Base-by-base conservation (phyloP, 1,140 invertebrate species). In the Polyergus mexicanus region DNA sequence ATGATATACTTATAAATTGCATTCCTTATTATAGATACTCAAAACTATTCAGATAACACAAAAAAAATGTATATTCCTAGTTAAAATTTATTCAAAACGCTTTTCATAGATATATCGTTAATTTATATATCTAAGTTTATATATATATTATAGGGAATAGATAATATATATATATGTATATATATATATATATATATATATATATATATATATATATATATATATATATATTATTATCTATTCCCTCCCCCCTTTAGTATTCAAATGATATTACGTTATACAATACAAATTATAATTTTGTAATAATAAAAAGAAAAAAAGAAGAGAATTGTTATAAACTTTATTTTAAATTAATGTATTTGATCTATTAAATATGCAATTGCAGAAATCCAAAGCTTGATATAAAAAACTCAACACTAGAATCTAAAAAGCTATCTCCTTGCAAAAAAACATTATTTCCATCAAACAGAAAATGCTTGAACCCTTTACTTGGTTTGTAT, bases 391-490 rank as follows among this genome's bases (percentile, higher is more conserved):
- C 94, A 94, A 88, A 91, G 94, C 90, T 89, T 93, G 66, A 92
- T 72, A 84, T 89, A 92, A 85, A 93, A 93, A 93, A 62, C 91
- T 84, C 84, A 84, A 65, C 84, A 72, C 84, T 89, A 86, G 91
- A 92, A 85, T 84, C 85, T 47, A 91, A 91, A 81, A 89, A 84
- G 85, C 86, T 90, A 69, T 90, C 85, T 63, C 62, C 89, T 86
- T 92, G 87, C 47, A 92, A 86, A 75, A 92, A 83, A 84, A 63
- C 86, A 38, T 91, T 92, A 94, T 65, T 95, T 93, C 65, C 94
- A 94, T 92, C 95, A 92, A 93, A 95, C 92, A 94, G 92, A 92
- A 92, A 95, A 56, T 86, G 93, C 81, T 95, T 94, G 85, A 86
- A 92, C 92, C 92, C 96, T 88, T 93, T 95, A 86, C 88, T 93